phyloP scores from a whole-genome alignment of 2,888 invertebrate genomes.

The Buathra laborator region DNA sequence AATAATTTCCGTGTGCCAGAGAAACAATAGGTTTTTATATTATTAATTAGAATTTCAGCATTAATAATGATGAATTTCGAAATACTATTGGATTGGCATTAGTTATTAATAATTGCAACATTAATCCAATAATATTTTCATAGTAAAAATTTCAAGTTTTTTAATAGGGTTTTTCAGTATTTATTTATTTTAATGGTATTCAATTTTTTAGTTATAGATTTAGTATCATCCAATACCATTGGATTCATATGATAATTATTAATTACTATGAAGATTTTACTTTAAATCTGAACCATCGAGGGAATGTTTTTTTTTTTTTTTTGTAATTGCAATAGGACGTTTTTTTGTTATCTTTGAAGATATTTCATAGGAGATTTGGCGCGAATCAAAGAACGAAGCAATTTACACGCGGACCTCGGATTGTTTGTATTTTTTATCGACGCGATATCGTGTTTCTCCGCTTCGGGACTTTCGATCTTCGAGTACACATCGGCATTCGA shows the following conservation, averaged over 20 bases:
- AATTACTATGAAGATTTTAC: neutral
- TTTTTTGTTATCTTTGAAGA: slow-evolving; percentile 22
- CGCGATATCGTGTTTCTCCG: slow-evolving; percentile 27
- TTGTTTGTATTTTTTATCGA: slow-evolving; percentile 12
- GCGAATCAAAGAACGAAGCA: slow-evolving; percentile 61
- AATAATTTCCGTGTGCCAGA: neutral
- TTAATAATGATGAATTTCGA: too few relatives aligned
- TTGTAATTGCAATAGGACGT: neutral
- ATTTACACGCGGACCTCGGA: slow-evolving; percentile 42
- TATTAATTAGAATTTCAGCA: too few relatives aligned
- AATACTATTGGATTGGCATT: too few relatives aligned
- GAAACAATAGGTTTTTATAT: neutral
- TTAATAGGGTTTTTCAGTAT: too few relatives aligned
- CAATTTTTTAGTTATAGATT: neutral
- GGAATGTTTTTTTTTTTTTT: neutral
- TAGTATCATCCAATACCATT: too few relatives aligned
- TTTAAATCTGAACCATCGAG: neutral
- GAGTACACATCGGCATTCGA: neutral
- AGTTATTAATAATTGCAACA: too few relatives aligned
- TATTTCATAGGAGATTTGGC: slow-evolving; percentile 45
- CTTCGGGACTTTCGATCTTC: slow-evolving; percentile 32
- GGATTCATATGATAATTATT: too few relatives aligned
- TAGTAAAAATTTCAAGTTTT: too few relatives aligned
- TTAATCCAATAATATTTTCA: too few relatives aligned
- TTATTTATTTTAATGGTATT: too few relatives aligned